Base-by-base conservation (phyloP, 1,140 invertebrate species). In the Parasteatoda tepidariorum region DNA sequence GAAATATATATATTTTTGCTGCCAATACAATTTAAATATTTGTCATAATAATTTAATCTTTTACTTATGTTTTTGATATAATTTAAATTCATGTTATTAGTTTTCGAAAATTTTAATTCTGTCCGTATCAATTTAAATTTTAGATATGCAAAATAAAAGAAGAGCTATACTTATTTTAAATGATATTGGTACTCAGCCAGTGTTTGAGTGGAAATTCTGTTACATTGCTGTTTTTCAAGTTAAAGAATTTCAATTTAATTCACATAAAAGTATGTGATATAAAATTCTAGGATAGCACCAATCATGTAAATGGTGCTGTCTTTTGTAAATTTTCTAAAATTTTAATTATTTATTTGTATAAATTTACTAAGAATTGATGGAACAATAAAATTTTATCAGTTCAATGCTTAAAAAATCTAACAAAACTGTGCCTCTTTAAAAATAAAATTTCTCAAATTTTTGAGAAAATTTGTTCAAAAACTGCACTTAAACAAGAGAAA, bases 111-210 rank as follows among this genome's bases (percentile, higher is more conserved):
- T n/a, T n/a, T n/a, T n/a, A n/a, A n/a, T n/a, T n/a, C n/a, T n/a
- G n/a, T n/a, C n/a, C n/a, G n/a, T n/a, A n/a, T n/a, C n/a, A n/a
- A n/a, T n/a, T n/a, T n/a, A 62, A 28, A 26, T 9, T 67, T 18
- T 33, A 67, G 31, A 22, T 22, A 67, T 67, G 64, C 64, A 67
- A 67, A 67, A 67, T 67, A 38, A 33, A 67, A 67, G 31, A 22
- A 5, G 64, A n/a, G 33, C 31, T 22, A 67, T 22, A 22, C 34
- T 67, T 33, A 15, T 33, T 18, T 38, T 67, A 33, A 67, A 22
- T 67, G 18, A 38, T 38, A 33, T 67, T 38, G 64, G 64, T 33
- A 33, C 33, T 7, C 64, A 67, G 22, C 15, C 33, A 18, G 31
- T 22, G 34, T 67, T 67, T 67, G 30, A 22, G 22, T 67, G 64